phyloP scores from a whole-genome alignment of 2,113 vertebrate genomes.

The Nothocercus julius region DNA sequence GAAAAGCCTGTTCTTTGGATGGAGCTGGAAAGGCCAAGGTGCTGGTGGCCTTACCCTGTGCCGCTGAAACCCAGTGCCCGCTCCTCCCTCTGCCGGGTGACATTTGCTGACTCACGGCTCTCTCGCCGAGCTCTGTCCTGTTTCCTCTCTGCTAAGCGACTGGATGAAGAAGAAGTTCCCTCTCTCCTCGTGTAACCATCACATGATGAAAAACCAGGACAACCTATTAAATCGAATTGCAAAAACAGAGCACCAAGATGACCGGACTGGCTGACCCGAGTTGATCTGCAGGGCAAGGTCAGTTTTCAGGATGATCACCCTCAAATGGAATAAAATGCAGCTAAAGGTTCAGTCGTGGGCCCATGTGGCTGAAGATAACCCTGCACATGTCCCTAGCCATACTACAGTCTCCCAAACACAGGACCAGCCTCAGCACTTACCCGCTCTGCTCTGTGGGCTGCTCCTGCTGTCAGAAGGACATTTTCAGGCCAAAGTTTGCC shows the following conservation, averaged over 20 bases:
- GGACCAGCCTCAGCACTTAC: neutral
- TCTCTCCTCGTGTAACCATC: neutral
- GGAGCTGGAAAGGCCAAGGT: neutral
- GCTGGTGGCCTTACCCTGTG: neutral
- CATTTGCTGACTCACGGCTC: neutral
- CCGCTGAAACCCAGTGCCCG: neutral
- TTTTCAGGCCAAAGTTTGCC: neutral
- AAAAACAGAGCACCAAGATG: neutral
- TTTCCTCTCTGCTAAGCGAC: neutral
- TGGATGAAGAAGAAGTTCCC: neutral
- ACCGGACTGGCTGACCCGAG: neutral
- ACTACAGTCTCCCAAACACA: neutral
- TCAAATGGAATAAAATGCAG: neutral
- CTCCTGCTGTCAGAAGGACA: neutral
- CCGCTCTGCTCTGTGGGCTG: neutral
- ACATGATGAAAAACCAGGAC: neutral
- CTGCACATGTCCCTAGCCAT: neutral
- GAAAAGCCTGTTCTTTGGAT: neutral
- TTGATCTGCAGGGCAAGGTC: fast-evolving
- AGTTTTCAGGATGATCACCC: neutral
- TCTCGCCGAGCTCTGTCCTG: neutral
- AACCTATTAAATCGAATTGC: neutral
- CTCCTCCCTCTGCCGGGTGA: neutral
- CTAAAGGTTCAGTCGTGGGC: neutral
- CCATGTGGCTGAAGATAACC: neutral